Evolutionary conservation across 2,113 vertebrate genomes (phyloP).

Genomic region (Apeltes quadracus): DNA sequence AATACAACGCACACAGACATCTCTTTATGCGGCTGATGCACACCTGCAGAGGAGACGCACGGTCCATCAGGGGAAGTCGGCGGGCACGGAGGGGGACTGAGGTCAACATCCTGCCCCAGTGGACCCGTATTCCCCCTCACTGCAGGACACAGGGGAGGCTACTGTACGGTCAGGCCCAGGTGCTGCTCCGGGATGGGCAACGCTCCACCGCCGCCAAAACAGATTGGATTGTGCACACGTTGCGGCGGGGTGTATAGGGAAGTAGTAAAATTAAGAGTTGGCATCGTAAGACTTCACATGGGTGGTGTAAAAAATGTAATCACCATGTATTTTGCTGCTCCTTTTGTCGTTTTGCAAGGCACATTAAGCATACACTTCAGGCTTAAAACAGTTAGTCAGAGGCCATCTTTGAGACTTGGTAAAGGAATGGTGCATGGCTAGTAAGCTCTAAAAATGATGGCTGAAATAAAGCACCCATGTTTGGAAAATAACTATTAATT

Average conservation of each 20-base stretch:
- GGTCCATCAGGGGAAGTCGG: conserved; percentile 51
- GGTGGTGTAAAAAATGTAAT: neutral
- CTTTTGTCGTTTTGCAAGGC: too few species aligned
- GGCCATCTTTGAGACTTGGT: neutral
- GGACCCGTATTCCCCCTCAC: conserved; percentile 42
- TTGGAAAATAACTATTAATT: neutral
- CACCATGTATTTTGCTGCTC: neutral
- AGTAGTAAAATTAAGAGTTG: neutral
- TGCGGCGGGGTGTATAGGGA: neutral
- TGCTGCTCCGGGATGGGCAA: conserved; percentile 39
- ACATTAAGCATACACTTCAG: neutral
- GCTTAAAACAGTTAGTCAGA: neutral
- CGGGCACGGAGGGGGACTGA: conserved; percentile 34
- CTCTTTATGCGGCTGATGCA: conserved; percentile 76
- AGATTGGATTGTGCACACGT: neutral
- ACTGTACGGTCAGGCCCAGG: conserved; percentile 44
- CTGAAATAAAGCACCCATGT: neutral
- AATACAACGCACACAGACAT: conserved; percentile 72
- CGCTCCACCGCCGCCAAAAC: neutral
- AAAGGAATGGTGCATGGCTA: neutral
- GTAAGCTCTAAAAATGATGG: neutral
- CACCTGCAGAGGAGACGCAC: conserved; percentile 72
- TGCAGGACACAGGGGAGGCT: conserved; percentile 45
- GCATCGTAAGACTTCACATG: neutral
- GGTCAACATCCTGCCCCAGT: conserved; percentile 56